Conservation (phyloP, 2,113 vertebrate species). For the Mesoclemmys tuberculata region DNA sequence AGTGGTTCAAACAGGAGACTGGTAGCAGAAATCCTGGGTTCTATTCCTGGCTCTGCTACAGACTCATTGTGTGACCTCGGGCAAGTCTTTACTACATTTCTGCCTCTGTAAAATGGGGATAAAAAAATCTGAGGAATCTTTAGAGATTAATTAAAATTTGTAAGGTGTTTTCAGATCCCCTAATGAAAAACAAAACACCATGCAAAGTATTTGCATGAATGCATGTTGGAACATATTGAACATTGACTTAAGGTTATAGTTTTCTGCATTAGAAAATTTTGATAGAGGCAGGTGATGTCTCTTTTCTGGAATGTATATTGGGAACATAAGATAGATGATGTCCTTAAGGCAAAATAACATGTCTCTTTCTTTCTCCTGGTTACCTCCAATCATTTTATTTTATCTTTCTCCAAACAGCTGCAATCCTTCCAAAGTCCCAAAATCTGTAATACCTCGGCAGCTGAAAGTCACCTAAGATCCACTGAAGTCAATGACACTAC, state of each 20-base stretch:
- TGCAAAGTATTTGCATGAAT: background rate
- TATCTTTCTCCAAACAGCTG: background rate
- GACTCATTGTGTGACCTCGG: background rate
- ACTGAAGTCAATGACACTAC: background rate
- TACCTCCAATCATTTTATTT: background rate
- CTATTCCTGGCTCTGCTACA: background rate
- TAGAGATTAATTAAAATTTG: background rate
- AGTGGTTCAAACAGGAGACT: background rate
- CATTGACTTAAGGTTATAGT: background rate
- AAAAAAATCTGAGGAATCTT: background rate
- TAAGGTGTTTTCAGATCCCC: background rate
- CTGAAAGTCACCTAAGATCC: background rate
- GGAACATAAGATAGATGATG: conserved; percentile 1
- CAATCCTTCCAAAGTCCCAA: background rate
- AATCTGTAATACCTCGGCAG: background rate
- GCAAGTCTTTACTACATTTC: background rate
- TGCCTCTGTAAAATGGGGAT: background rate
- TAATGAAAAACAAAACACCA: background rate
- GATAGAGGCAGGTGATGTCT: background rate
- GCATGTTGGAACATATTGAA: background rate
- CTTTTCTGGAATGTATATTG: background rate
- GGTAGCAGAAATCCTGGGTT: background rate
- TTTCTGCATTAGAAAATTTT: conserved; percentile 10
- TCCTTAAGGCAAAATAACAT: background rate
- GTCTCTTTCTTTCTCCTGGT: background rate